Percentiles rank a stretch among this genome's conserved stretches.
These are phyloP conservation scores for Ormyrus nitidulus DNA, from an alignment of 2,888 invertebrate species.

Conservation along the genomic window DNA sequence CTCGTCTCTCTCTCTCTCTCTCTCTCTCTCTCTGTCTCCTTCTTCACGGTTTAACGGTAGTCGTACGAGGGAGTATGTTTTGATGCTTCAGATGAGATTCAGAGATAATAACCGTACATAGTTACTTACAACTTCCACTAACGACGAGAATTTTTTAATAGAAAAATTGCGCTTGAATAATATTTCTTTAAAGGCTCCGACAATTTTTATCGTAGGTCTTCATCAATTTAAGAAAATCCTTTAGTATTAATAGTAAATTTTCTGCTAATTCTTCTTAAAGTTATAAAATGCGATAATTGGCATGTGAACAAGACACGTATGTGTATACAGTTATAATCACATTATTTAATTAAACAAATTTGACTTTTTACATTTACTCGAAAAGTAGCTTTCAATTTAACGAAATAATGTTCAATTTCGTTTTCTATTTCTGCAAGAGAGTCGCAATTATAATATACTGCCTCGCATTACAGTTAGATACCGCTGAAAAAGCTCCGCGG, in stretches of 20 bases:
- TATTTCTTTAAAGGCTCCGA: neutral
- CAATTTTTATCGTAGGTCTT: neutral
- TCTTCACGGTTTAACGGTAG: constrained; percentile 52
- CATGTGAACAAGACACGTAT: neutral
- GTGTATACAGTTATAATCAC: no score
- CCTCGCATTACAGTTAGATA: no score
- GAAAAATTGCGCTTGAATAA: constrained; percentile 2
- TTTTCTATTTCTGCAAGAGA: no score
- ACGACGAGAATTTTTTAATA: constrained; percentile 22
- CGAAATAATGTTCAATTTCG: no score
- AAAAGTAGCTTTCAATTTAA: no score
- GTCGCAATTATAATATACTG: no score
- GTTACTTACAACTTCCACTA: constrained; percentile 40
- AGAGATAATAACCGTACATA: constrained; percentile 44
- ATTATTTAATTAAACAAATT: no score
- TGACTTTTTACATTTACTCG: no score
- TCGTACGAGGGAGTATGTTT: constrained; percentile 53
- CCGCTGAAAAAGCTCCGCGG: no score
- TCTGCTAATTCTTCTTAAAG: no score
- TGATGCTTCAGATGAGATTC: constrained; percentile 53
- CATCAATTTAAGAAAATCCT: neutral
- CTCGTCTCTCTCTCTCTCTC: constrained; percentile 32
- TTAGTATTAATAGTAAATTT: no score
- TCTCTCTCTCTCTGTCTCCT: constrained; percentile 26
- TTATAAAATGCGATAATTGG: neutral